Percentiles rank a stretch among this genome's conserved stretches.
These are phyloP conservation scores for Phymanthus crucifer DNA, from an alignment of 92 coral and sea anemone genomes.

Conservation along the genomic window DNA sequence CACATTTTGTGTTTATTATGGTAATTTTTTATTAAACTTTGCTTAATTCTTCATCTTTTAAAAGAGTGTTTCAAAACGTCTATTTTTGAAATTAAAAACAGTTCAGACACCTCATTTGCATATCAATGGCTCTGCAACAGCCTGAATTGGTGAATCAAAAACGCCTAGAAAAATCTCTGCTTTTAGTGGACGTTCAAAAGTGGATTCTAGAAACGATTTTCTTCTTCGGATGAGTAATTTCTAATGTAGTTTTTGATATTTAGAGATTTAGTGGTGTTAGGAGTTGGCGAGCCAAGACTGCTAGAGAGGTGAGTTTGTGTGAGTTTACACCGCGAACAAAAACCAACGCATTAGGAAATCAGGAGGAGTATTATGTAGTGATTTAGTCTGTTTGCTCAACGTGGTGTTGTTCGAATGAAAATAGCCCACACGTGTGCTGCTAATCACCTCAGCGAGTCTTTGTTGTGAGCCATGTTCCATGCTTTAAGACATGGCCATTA, in stretches of 20 bases:
- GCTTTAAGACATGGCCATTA: background rate
- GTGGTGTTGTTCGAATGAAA: conserved; percentile 10
- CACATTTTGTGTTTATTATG: background rate
- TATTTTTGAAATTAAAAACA: conserved; percentile 32
- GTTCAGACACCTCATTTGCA: conserved; percentile 38
- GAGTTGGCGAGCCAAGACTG: background rate
- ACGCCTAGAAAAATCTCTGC: background rate
- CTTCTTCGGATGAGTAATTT: background rate
- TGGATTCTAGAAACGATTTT: background rate
- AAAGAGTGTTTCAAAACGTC: conserved; percentile 37
- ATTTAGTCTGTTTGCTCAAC: conserved; percentile 26
- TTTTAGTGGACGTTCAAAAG: background rate
- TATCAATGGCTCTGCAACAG: conserved; percentile 16
- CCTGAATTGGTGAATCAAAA: background rate
- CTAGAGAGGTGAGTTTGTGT: background rate
- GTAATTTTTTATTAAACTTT: background rate
- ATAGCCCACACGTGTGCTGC: conserved; percentile 26
- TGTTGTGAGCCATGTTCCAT: conserved; percentile 7
- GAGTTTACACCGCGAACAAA: background rate
- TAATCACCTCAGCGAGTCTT: conserved; percentile 6
- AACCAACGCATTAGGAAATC: background rate
- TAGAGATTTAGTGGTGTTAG: background rate
- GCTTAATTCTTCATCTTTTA: background rate
- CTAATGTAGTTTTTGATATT: background rate
- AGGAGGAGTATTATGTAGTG: background rate